A percentile compares a stretch with the other conserved stretches of the same genome.
These are phyloP conservation scores for Eupithecia exiguata DNA, from an alignment of 2,888 invertebrate species.

Conservation along the genomic window DNA sequence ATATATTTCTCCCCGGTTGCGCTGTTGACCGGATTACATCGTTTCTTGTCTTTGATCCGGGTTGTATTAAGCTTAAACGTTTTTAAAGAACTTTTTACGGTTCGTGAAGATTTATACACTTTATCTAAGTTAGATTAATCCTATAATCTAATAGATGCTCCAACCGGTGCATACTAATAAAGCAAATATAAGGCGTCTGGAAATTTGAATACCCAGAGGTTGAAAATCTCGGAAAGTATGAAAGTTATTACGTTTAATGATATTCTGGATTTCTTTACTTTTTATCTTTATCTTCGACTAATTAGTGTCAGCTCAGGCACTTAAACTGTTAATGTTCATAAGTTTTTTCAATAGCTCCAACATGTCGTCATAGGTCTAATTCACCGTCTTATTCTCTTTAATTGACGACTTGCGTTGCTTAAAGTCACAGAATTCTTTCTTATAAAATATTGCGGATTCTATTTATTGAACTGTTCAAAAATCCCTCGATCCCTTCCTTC, in stretches of 20 bases:
- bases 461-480: background rate
- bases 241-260: background rate
- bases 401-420: background rate
- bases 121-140: background rate
- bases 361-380: background rate
- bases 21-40: slow-evolving; percentile 26
- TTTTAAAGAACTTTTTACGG: slow-evolving; percentile 5
- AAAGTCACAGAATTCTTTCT: background rate
- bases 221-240: background rate
- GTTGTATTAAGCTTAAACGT: slow-evolving; percentile 16
- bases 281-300: background rate
- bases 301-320: background rate
- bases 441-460: background rate
- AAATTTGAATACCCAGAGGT: background rate
- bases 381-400: background rate
- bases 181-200: background rate
- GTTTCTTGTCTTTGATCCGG: slow-evolving; percentile 24
- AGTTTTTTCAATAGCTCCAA: background rate
- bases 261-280: background rate
- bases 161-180: slow-evolving; percentile 1
- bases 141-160: background rate
- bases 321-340: background rate
- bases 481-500: background rate
- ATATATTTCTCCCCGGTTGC: slow-evolving; percentile 29
- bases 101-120: background rate